Evolutionary conservation across 2,113 vertebrate genomes (phyloP).

Genomic region (Falcunculus frontatus): DNA sequence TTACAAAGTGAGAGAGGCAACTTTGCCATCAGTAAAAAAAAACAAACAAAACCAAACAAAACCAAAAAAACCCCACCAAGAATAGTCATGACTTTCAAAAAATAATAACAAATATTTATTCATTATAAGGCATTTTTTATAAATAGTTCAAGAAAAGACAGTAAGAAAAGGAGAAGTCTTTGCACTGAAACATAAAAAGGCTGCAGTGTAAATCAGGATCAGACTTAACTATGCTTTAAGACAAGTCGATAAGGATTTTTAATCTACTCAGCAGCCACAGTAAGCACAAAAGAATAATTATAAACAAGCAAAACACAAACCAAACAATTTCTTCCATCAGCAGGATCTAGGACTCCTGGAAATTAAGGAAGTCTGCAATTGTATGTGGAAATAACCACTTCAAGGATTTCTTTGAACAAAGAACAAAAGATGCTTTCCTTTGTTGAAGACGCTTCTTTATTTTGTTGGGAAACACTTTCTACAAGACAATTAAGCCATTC

Average conservation of each 20-base stretch:
- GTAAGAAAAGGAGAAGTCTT: not conserved
- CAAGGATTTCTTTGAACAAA: not conserved
- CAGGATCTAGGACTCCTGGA: not conserved
- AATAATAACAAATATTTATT: not conserved
- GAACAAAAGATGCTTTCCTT: not conserved
- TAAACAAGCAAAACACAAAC: not conserved
- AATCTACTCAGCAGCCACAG: not conserved
- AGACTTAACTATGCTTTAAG: not conserved
- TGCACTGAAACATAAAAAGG: not conserved
- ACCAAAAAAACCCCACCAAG: accelerated
- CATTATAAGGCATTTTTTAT: not conserved
- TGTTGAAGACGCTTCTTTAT: not conserved
- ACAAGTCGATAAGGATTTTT: not conserved
- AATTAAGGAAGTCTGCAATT: not conserved
- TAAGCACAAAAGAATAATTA: not conserved
- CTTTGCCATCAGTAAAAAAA: not conserved
- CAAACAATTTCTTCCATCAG: not conserved
- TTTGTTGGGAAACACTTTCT: not conserved
- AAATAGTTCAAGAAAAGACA: not conserved
- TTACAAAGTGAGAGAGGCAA: not conserved
- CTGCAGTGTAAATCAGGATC: not conserved
- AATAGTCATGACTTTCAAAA: not conserved
- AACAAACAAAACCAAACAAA: not conserved
- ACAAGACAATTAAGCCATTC: not conserved
- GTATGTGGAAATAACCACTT: not conserved